Evolutionary conservation across 2,888 invertebrate genomes (phyloP).

Genomic region (Ophioninae sp.): DNA sequence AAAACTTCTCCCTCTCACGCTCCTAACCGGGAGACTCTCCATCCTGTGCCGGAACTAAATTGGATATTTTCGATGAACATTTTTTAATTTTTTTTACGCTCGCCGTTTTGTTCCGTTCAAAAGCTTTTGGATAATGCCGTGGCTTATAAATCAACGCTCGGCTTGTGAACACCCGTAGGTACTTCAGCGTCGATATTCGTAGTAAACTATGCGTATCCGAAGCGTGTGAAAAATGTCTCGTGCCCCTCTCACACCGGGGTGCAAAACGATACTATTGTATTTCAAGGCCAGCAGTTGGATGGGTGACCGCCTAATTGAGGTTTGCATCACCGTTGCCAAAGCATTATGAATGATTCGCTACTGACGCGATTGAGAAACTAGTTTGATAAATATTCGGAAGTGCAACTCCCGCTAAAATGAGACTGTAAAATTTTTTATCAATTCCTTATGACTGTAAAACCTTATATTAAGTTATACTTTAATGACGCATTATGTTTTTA

Average conservation of each 20-base stretch:
- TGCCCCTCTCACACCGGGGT: constrained; percentile 50
- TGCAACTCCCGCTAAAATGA: too few relatives aligned
- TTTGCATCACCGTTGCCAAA: not conserved
- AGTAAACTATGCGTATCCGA: constrained; percentile 67
- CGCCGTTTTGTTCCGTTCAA: constrained; percentile 8
- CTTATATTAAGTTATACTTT: too few relatives aligned
- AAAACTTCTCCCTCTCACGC: constrained; percentile 52
- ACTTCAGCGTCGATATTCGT: constrained; percentile 60
- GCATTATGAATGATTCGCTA: not conserved
- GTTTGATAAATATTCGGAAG: too few relatives aligned
- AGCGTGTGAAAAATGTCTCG: constrained; percentile 67
- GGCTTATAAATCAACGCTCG: constrained; percentile 58
- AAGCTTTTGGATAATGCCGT: constrained; percentile 24
- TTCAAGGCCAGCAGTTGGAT: not conserved
- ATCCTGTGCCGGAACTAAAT: constrained; percentile 58
- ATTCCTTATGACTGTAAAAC: too few relatives aligned
- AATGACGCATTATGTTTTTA: too few relatives aligned
- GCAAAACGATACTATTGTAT: constrained; percentile 14
- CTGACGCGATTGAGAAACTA: not conserved
- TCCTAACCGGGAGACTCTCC: constrained; percentile 17
- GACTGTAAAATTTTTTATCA: too few relatives aligned
- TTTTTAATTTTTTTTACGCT: constrained; percentile 11
- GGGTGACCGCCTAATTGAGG: not conserved
- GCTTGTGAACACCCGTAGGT: constrained; percentile 20
- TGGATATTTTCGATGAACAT: constrained; percentile 52